Evolutionary conservation across 1,140 invertebrate genomes (phyloP).

Genomic region (Liolophura sinensis): DNA sequence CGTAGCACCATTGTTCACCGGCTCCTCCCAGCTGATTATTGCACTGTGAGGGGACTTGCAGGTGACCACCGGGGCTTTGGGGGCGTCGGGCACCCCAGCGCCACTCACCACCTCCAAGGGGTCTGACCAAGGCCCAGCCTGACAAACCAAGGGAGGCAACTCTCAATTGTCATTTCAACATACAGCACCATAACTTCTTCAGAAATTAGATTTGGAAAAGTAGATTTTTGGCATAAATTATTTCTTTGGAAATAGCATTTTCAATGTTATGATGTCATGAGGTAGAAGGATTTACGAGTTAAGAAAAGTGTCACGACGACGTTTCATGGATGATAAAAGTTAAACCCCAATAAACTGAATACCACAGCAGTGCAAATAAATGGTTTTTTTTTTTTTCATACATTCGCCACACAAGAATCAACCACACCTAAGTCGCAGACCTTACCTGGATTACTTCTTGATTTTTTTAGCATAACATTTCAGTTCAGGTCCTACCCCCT

Average conservation of each 20-base stretch:
- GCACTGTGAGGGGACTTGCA: constrained; percentile 69
- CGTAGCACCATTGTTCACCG: constrained; percentile 75
- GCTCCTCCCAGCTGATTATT: constrained; percentile 75
- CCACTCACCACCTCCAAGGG: constrained; percentile 74
- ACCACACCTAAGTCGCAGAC: too few relatives aligned
- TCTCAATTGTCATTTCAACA: not conserved
- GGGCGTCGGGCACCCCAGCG: constrained; percentile 78
- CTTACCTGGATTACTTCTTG: too few relatives aligned
- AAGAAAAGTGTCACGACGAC: too few relatives aligned
- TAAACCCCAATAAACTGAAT: too few relatives aligned
- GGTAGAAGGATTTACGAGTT: too few relatives aligned
- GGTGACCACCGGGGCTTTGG: constrained; percentile 63
- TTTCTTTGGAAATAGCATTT: not conserved
- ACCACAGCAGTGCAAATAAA: too few relatives aligned
- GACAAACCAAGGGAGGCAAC: constrained; percentile 10
- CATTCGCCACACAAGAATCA: too few relatives aligned
- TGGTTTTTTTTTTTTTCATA: too few relatives aligned
- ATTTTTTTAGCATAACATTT: too few relatives aligned
- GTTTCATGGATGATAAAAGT: too few relatives aligned
- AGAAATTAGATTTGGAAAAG: not conserved
- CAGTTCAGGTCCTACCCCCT: too few relatives aligned
- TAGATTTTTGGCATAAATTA: not conserved
- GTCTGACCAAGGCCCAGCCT: constrained; percentile 77
- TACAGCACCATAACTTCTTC: not conserved
- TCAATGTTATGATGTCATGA: not conserved